Evolutionary conservation across 1,140 invertebrate genomes (phyloP), one percentile per base, ranked within the genome.

Genomic region (Apis cerana): DNA sequence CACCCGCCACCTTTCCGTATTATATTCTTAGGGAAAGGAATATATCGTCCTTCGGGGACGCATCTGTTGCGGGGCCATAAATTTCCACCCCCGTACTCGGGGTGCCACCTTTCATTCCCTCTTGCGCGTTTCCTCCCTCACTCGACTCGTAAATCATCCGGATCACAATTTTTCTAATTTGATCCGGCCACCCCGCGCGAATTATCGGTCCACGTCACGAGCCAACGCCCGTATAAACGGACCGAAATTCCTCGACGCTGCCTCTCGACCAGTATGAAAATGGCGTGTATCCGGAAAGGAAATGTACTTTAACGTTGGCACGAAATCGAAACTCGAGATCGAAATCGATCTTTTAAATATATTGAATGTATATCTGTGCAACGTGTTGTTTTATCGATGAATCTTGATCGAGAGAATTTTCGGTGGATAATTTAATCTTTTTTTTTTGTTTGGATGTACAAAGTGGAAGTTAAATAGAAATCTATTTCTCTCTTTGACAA

Each of bases 21-120:
- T 85, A 85, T 69, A 62, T 85, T 82, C 83, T 85, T 82, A 82
- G 74, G 74, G 52, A 82, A 77, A 85, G 80, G 71, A 74, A 85
- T 85, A 82, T 82, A 85, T 82, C 72, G 86, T 81, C 65, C 62
- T 80, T 80, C 58, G 84, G 82, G 84, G 84, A 87, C 86, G 84
- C 84, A 85, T 88, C 82, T 83, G 84, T 84, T 88, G 86, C 86
- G 75, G 84, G 54, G 50, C 70, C 77, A 86, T 88, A 88, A 88
- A 85, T 85, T 85, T 83, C 75, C 83, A 79, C 72, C 80, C 83
- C 80, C 61, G 68, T 80, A 58, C 61, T 64, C 68, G 62, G 19
- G 33, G 56, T 77, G 48, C 72, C 58, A 69, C 67, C 80, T 71
- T 85, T 67, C 80, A 23, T 77, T 59, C 80, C 79, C 52, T 78